Evolutionary conservation across 2,888 invertebrate species (phyloP).

Genomic region (Parnassius apollo): DNA sequence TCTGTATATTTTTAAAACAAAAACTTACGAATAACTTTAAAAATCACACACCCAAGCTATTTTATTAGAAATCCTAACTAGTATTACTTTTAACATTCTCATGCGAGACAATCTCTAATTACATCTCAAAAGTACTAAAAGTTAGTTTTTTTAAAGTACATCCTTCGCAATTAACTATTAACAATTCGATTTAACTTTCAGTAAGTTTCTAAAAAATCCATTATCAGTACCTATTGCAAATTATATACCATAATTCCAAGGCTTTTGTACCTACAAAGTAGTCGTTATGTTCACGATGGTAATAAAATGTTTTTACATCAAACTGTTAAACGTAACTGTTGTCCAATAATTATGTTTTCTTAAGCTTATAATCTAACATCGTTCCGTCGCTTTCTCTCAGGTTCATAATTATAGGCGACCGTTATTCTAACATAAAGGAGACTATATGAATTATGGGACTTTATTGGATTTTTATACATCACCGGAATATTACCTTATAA

Average conservation of each 20-base stretch:
- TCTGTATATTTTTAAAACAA: no score
- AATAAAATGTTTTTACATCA: conserved; percentile 22
- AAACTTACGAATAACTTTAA: no score
- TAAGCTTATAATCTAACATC: conserved; percentile 3
- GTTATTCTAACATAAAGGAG: neutral
- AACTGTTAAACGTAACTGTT: conserved; percentile 18
- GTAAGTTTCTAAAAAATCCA: no score
- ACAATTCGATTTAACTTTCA: no score
- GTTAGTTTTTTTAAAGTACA: no score
- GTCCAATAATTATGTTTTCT: conserved; percentile 6
- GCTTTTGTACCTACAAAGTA: conserved; percentile 3
- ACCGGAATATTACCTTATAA: neutral
- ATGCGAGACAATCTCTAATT: no score
- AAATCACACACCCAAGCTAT: no score
- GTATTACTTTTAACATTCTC: no score
- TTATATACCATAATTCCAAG: neutral
- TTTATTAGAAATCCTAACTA: no score
- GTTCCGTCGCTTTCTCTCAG: conserved; percentile 7
- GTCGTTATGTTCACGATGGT: neutral
- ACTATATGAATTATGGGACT: neutral
- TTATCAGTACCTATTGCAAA: no score
- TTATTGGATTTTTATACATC: neutral
- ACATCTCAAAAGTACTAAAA: no score
- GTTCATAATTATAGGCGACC: conserved; percentile 6
- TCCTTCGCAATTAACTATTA: no score